Base-by-base conservation (phyloP, 2,888 invertebrate species). In the Epiblema foenella region DNA sequence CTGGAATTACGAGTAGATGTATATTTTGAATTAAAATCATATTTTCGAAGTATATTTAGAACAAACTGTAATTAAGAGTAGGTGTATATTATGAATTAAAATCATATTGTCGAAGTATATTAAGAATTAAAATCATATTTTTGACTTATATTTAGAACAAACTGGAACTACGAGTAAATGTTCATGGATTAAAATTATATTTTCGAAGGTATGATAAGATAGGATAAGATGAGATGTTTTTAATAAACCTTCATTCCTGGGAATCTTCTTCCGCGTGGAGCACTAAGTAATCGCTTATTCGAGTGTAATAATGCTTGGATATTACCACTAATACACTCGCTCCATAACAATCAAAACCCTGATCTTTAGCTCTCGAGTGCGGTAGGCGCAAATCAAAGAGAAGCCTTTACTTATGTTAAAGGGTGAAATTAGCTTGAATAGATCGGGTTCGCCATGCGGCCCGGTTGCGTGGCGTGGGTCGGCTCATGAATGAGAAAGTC, bases 401-500 rank as follows among this genome's bases (percentile, higher is more conserved):
- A 58, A 64, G 63, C 58, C 58, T 54, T 68, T 62, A 66, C 74
- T 69, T 66, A 62, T 24, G 69, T 69, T 73, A 68, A 70, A 71
- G 75, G 74, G 75, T 74, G 74, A 74, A 69, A 73, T 73, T 68
- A 72, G 68, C 54, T 67, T 67, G 42, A 72, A 68, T 72, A 66
- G 71, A 74, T 72, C 74, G 65, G 66, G 72, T 72, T 68, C 68
- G 73, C 76, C 76, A 79, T 78, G 75, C 78, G 77, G 81, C 81
- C 81, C 80, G 82, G 82, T 85, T 78, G 73, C 68, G 49, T 75
- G 77, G 82, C 87, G 89, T 88, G 86, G 89, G 88, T 82, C 79
- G 86, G 77, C 77, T 79, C 84, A 85, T 91, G 89, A 90, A 90
- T 90, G 89, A 92, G 93, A 93, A 93, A 93, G 93, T 89, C 86